phyloP scores from a whole-genome alignment of 35 echinoderm and acorn worm species.

The Stichopus chloronotus region DNA sequence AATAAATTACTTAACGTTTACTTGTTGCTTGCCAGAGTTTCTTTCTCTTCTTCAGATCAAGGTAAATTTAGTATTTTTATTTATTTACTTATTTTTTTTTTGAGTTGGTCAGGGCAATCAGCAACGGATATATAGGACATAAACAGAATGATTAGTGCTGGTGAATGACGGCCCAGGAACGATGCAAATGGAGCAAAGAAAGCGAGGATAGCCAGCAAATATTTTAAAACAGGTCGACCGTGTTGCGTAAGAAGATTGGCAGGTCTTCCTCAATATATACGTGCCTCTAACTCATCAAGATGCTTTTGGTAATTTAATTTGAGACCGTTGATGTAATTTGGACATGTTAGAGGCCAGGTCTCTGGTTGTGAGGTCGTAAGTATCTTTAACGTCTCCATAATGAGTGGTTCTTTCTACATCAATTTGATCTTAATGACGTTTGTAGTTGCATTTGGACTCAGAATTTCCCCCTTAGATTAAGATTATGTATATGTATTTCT shows the following conservation, averaged over 20 bases:
- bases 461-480: background rate
- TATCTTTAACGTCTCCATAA: background rate
- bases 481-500: too few relatives aligned
- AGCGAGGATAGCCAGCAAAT: background rate
- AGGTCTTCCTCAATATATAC: background rate
- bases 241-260: background rate
- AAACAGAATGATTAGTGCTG: too few relatives aligned
- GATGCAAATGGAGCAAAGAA: background rate
- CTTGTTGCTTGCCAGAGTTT: too few relatives aligned
- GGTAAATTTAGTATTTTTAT: too few relatives aligned
- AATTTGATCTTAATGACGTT: background rate
- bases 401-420: background rate
- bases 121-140: too few relatives aligned
- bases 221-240: background rate
- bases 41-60: too few relatives aligned
- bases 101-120: too few relatives aligned
- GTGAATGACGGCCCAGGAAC: too few relatives aligned
- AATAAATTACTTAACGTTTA: too few relatives aligned
- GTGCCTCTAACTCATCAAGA: background rate
- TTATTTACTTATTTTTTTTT: too few relatives aligned
- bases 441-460: background rate
- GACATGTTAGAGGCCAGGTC: background rate
- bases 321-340: background rate
- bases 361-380: background rate
- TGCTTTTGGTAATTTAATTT: background rate